A percentile compares a stretch with the other conserved stretches of the same genome.
These are phyloP conservation scores for Drosophila oshimai DNA, from an alignment of 1,140 invertebrate genomes.

Conservation along the genomic window DNA sequence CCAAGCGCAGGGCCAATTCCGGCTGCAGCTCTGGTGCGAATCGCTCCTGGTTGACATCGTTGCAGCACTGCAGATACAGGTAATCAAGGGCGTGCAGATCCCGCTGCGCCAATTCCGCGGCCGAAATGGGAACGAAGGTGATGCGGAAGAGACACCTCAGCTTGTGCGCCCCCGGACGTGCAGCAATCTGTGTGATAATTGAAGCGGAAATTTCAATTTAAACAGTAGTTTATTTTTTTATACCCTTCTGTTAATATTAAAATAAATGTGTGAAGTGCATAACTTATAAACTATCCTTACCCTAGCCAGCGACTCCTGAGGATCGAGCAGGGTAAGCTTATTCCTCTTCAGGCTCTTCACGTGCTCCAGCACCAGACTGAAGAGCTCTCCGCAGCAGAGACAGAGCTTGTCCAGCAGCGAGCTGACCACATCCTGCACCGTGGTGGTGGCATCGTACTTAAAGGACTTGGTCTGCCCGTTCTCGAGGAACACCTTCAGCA, in stretches of 20 bases:
- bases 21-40: slow-evolving; percentile 95
- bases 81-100: slow-evolving; percentile 95
- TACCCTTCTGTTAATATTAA: not conserved
- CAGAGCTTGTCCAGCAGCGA: slow-evolving; percentile 94
- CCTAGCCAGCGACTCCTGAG: slow-evolving; percentile 91
- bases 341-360: slow-evolving; percentile 93
- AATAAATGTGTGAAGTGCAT: no score
- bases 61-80: slow-evolving; percentile 95
- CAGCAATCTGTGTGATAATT: slow-evolving; percentile 88
- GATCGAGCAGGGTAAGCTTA: slow-evolving; percentile 92
- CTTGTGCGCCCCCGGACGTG: slow-evolving; percentile 93
- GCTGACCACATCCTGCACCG: slow-evolving; percentile 91
- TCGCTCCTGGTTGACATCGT: slow-evolving; percentile 95
- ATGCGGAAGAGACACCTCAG: slow-evolving; percentile 94
- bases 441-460: slow-evolving; percentile 95
- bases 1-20: slow-evolving; percentile 91
- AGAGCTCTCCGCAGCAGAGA: slow-evolving; percentile 91
- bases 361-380: slow-evolving; percentile 94
- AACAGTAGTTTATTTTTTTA: not conserved
- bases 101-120: slow-evolving; percentile 90
- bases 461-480: slow-evolving; percentile 98
- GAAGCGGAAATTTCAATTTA: not conserved
- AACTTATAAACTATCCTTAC: slow-evolving; percentile 84
- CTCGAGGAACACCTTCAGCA: slow-evolving; percentile 95
- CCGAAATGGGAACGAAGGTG: slow-evolving; percentile 93